Evolutionary conservation across 2,797 vertebrate genomes (phyloP).

Genomic region (Trichosurus vulpecula): DNA sequence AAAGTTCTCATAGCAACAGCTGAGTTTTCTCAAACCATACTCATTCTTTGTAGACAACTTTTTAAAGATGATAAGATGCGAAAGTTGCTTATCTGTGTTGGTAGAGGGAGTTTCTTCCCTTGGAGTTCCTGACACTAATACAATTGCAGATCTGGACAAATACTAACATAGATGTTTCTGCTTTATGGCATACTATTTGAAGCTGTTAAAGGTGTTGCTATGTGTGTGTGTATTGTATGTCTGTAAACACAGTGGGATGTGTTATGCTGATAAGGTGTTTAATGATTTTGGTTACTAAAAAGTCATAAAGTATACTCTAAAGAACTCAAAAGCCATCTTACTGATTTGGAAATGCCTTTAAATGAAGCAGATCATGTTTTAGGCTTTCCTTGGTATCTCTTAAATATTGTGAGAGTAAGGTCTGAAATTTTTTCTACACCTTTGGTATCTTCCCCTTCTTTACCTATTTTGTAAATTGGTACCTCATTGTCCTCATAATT

Average conservation of each 20-base stretch:
- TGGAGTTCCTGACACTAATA: background rate
- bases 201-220: background rate
- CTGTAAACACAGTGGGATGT: background rate
- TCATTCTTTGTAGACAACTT: conserved; percentile 33
- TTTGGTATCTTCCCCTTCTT: background rate
- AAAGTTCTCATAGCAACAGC: conserved; percentile 21
- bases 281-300: background rate
- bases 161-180: background rate
- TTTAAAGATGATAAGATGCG: background rate
- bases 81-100: background rate
- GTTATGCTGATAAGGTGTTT: background rate
- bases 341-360: background rate
- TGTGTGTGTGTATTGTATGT: background rate
- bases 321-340: background rate
- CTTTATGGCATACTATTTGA: background rate
- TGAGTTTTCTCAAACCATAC: conserved; percentile 21
- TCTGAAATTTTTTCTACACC: background rate
- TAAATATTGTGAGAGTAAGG: background rate
- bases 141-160: background rate
- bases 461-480: background rate
- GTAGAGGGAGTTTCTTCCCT: background rate
- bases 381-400: background rate
- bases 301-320: background rate
- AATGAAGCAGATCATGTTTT: background rate
- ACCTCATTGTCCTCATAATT: background rate